These are phyloP conservation scores for Notolepis coatsorum DNA, from an alignment of 2,797 vertebrate species.

Conservation along the genomic window DNA sequence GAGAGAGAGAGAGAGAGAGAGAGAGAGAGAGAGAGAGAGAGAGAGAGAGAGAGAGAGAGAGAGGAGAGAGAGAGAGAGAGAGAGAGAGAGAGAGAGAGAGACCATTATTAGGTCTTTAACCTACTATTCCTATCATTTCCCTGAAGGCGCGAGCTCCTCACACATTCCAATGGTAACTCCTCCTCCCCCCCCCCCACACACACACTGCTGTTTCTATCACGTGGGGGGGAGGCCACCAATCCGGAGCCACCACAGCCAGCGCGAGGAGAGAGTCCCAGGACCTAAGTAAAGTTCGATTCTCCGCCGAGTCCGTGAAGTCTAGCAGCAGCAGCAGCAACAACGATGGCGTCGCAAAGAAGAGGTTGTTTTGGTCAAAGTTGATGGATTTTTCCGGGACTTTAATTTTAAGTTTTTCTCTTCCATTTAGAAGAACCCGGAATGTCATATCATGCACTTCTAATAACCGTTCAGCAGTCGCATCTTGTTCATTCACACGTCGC, in stretches of 20 bases:
- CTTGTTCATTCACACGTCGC: not conserved
- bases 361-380: slow-evolving; percentile 69
- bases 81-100: not conserved
- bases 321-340: slow-evolving; percentile 45
- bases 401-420: not conserved
- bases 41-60: not conserved
- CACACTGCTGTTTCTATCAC: slow-evolving; percentile 61
- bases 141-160: slow-evolving; percentile 64
- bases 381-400: slow-evolving; percentile 26
- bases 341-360: slow-evolving; percentile 54
- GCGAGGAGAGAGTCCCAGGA: slow-evolving; percentile 35
- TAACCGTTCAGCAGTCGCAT: not conserved
- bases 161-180: slow-evolving; percentile 72
- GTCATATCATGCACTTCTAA: not conserved
- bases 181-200: slow-evolving; percentile 69
- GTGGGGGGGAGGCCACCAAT: slow-evolving; percentile 69
- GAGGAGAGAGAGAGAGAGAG: too few species aligned
- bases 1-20: not conserved
- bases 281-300: not conserved
- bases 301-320: slow-evolving; percentile 40
- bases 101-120: slow-evolving; percentile 1
- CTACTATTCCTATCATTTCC: slow-evolving; percentile 55
- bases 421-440: slow-evolving; percentile 14
- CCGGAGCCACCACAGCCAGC: slow-evolving; percentile 32
- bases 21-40: not conserved